phyloP scores from a whole-genome alignment of 2,797 vertebrate genomes.

The Sciurus vulgaris region DNA sequence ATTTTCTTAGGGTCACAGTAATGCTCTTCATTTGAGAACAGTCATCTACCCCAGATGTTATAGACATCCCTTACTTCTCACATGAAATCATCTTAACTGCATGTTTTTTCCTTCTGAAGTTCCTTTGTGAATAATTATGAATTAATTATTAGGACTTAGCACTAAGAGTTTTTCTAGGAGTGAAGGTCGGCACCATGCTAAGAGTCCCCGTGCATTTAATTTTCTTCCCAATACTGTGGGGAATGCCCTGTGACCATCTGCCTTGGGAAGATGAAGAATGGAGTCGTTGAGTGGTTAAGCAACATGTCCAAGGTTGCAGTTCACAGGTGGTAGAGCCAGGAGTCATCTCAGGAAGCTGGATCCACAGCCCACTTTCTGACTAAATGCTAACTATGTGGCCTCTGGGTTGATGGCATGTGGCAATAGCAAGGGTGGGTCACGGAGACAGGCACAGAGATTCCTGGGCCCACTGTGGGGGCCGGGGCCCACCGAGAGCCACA shows the following conservation, averaged over 20 bases:
- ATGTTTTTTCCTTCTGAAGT: not conserved
- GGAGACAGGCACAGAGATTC: not conserved
- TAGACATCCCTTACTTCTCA: too few species aligned
- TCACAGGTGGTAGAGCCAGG: not conserved
- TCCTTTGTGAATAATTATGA: not conserved
- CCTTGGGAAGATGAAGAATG: not conserved
- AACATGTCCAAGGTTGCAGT: not conserved
- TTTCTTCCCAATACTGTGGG: not conserved
- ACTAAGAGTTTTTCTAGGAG: not conserved
- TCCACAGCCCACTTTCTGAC: not conserved
- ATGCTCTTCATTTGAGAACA: not conserved
- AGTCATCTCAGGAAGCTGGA: not conserved
- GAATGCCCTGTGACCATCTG: not conserved
- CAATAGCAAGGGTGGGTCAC: not conserved
- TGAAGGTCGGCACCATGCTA: not conserved
- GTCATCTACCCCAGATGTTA: not conserved
- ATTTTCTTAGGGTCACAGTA: not conserved
- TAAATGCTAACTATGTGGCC: not conserved
- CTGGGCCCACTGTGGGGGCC: not conserved
- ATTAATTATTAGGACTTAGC: not conserved
- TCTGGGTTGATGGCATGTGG: not conserved
- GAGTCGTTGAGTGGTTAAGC: not conserved
- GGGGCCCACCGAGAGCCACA: too few species aligned
- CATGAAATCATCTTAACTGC: not conserved
- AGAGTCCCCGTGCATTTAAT: not conserved